Conservation (phyloP, 2,888 invertebrate genomes). For the Trichopria drosophilae region DNA sequence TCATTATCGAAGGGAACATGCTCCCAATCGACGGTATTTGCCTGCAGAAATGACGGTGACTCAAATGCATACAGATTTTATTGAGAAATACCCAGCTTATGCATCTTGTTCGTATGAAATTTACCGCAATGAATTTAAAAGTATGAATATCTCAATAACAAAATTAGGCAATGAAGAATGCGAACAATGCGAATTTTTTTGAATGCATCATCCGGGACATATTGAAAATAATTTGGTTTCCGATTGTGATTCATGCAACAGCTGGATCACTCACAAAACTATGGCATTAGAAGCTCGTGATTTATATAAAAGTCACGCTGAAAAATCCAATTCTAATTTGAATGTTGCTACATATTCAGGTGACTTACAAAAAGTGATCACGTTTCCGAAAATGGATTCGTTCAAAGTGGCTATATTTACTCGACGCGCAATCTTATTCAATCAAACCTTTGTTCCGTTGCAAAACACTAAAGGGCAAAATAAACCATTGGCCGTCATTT, state of each 20-base stretch:
- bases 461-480: slow-evolving; percentile 2
- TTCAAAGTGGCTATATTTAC: slow-evolving; percentile 1
- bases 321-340: not conserved
- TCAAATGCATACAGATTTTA: slow-evolving; percentile 6
- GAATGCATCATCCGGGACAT: not conserved
- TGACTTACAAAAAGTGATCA: slow-evolving; percentile 1
- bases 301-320: not conserved
- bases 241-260: slow-evolving; percentile 2
- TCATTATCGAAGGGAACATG: slow-evolving; percentile 1
- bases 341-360: too few species aligned
- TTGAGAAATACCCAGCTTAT: not conserved
- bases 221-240: slow-evolving; percentile 1
- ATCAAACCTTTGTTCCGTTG: not conserved
- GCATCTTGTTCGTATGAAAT: slow-evolving; percentile 4
- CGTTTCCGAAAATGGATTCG: slow-evolving; percentile 6
- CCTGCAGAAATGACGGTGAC: not conserved
- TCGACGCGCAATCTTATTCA: slow-evolving; percentile 3
- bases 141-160: slow-evolving; percentile 2
- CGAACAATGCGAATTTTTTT: not conserved
- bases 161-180: slow-evolving; percentile 3
- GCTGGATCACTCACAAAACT: not conserved
- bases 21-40: not conserved
- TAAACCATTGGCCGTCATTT: slow-evolving; percentile 4
- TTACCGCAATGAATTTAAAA: not conserved
- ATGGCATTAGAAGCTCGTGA: not conserved